Evolutionary conservation across 1,140 invertebrate genomes (phyloP), one percentile per base, ranked within the genome.

Genomic region (Thaumatotibia leucotreta): DNA sequence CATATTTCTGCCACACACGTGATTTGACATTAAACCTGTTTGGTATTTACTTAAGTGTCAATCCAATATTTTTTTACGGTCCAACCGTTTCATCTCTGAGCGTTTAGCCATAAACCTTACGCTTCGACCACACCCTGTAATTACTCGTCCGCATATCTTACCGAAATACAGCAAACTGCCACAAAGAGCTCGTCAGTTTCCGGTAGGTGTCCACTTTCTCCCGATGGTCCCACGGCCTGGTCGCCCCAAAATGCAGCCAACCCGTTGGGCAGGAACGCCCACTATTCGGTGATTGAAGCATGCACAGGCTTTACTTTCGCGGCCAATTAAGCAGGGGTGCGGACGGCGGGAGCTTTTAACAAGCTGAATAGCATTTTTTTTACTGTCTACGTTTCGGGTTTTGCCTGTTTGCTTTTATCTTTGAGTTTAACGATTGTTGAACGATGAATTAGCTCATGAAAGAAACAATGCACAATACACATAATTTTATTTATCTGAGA

Each of bases 201-300:
- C 64, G 54, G 45, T 50, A 27, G 64, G 63, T 78, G n/a, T 58
- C 52, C 63, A 86, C 85, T 89, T 88, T 89, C 87, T 83, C 87
- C 82, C 74, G 68, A 73, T 77, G 71, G 67, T 87, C 80, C 79
- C 82, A 83, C 80, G 87, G 68, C 82, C 76, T 70, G 81, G 79
- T 83, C 88, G 82, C 50, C 66, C 66, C 66, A 70, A 69, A 76
- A 74, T 63, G 64, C 61, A 54, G 50, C 33, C 70, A 76, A 83
- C 84, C 74, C 74, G 82, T 83, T 79, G 65, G 69, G 69, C 79
- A 66, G 85, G 83, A 86, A 83, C 86, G 83, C 83, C 86, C 84
- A 86, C 83, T 76, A 79, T 86, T 83, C 69, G 80, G 70, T 83
- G 81, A 86, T 89, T 87, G 86, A 86, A 84, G 63, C 83, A 68